Evolutionary conservation across 1,140 invertebrate genomes (phyloP).

Genomic region (Metopolophium dirhodum): DNA sequence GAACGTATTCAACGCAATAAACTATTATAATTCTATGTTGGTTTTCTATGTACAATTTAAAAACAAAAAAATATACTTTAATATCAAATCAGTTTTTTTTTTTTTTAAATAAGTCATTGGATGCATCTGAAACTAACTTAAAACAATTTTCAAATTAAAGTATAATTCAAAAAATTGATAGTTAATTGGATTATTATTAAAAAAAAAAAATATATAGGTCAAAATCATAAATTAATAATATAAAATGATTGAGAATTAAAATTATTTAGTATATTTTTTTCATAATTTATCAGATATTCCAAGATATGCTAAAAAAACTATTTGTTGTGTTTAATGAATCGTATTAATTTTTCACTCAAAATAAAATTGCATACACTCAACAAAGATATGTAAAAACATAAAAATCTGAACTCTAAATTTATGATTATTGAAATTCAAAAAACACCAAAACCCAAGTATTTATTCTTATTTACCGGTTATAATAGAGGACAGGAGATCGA

Average conservation of each 20-base stretch:
- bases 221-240: neutral
- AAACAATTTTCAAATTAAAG: neutral
- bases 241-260: neutral
- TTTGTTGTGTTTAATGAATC: neutral
- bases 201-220: neutral
- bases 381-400: neutral
- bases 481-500: neutral
- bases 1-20: too few relatives aligned
- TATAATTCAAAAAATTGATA: neutral
- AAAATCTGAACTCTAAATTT: neutral
- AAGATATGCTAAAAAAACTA: neutral
- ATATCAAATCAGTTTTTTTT: neutral
- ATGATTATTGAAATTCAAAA: neutral
- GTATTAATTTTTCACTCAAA: neutral
- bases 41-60: too few relatives aligned
- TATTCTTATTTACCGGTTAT: neutral
- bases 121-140: neutral
- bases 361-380: neutral
- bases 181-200: neutral
- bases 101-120: neutral
- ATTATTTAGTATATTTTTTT: neutral
- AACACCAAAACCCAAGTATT: neutral
- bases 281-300: neutral
- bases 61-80: neutral
- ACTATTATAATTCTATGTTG: too few relatives aligned